phyloP scores from a whole-genome alignment of 2,888 invertebrate genomes.

The Drosophila anomalata region DNA sequence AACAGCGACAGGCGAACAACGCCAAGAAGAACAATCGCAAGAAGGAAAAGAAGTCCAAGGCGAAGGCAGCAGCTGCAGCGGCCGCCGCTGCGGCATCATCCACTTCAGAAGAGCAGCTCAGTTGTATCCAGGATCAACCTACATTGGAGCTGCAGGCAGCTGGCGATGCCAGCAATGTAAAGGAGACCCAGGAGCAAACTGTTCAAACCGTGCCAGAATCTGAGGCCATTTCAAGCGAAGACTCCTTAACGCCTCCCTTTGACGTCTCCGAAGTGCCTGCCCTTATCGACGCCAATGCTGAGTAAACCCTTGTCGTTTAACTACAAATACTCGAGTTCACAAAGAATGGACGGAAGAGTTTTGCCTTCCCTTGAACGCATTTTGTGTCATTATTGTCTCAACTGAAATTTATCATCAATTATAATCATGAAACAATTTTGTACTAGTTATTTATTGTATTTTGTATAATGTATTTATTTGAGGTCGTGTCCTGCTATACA shows the following conservation, averaged over 20 bases:
- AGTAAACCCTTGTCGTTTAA: slow-evolving; percentile 34
- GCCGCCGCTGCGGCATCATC: slow-evolving; percentile 31
- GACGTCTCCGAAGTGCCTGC: slow-evolving; percentile 55
- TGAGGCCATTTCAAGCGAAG: slow-evolving; percentile 9
- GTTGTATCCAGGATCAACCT: slow-evolving; percentile 1
- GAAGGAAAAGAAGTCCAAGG: slow-evolving; percentile 63
- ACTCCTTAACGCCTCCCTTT: neutral
- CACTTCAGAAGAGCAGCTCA: slow-evolving; percentile 6
- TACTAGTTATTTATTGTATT: slow-evolving; percentile 71
- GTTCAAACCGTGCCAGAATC: slow-evolving; percentile 25
- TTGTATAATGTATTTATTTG: slow-evolving; percentile 58
- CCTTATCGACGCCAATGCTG: slow-evolving; percentile 47
- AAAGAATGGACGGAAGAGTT: slow-evolving; percentile 2
- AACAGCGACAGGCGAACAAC: slow-evolving; percentile 51
- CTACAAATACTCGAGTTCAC: slow-evolving; percentile 15
- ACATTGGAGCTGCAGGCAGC: slow-evolving; percentile 28
- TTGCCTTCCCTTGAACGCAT: slow-evolving; percentile 42
- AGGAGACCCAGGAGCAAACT: slow-evolving; percentile 11
- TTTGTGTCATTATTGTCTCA: slow-evolving; percentile 55
- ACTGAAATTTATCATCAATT: slow-evolving; percentile 27
- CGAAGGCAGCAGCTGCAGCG: slow-evolving; percentile 73
- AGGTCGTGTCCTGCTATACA: slow-evolving; percentile 16
- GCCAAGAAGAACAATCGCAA: slow-evolving; percentile 71
- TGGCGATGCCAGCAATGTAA: slow-evolving; percentile 21
- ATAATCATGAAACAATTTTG: slow-evolving; percentile 38